A percentile compares a stretch with the other conserved stretches of the same genome.
These are phyloP conservation scores for Pantherophis guttatus DNA, from an alignment of 2,113 vertebrate species.

Conservation along the genomic window DNA sequence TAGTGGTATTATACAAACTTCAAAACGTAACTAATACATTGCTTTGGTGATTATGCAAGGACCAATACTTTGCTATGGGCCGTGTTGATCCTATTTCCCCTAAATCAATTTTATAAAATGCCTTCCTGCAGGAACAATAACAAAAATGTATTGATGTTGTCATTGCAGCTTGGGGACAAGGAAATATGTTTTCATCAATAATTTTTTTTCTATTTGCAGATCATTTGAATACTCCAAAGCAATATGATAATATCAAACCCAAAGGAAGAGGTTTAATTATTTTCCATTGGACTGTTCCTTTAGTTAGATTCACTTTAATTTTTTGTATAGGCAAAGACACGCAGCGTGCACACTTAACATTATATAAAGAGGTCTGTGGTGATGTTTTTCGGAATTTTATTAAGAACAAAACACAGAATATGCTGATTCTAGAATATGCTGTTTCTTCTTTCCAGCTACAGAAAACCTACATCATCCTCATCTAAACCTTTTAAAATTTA, in stretches of 20 bases:
- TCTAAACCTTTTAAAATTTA: background rate
- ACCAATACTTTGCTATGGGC: constrained; percentile 3
- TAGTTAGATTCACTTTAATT: background rate
- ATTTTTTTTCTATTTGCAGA: background rate
- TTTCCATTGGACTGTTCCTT: background rate
- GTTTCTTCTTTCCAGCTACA: background rate
- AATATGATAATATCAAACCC: background rate
- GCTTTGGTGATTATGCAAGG: constrained; percentile 24
- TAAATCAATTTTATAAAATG: constrained; percentile 5
- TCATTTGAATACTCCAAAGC: constrained; percentile 24
- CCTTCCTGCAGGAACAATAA: background rate
- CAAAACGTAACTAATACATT: constrained; percentile 1
- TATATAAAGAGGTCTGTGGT: background rate
- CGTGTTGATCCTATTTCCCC: background rate
- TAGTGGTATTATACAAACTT: background rate
- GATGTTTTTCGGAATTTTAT: background rate
- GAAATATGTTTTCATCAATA: constrained; percentile 15
- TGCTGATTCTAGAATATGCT: background rate
- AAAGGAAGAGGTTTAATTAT: background rate
- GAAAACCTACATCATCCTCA: background rate
- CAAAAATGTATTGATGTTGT: background rate
- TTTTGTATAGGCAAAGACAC: background rate
- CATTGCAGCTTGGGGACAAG: background rate
- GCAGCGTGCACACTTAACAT: background rate
- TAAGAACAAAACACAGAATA: background rate